Conservation (phyloP, 2,888 invertebrate genomes). For the Dicroscelio sp. region DNA sequence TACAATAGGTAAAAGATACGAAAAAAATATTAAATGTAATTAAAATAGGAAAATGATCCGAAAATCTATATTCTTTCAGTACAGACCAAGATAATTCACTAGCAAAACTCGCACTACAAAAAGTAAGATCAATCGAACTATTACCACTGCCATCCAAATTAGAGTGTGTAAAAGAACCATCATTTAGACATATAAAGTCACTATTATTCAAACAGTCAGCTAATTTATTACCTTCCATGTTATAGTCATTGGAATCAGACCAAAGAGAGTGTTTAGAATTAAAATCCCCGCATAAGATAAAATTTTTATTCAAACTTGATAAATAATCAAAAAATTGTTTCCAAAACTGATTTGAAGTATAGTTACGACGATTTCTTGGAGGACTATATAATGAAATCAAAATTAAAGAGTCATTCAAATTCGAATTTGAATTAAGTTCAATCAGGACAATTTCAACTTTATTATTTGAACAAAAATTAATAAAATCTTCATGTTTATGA, state of each 20-base stretch:
- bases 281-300: constrained; percentile 9
- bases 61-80: too few relatives aligned
- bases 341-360: not conserved
- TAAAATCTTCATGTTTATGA: not conserved
- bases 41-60: not conserved
- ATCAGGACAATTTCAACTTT: constrained; percentile 22
- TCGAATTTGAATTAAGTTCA: not conserved
- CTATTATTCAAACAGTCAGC: not conserved
- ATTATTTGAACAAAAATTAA: not conserved
- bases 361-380: not conserved
- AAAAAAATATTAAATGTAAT: too few relatives aligned
- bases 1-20: too few relatives aligned
- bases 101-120: not conserved
- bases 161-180: not conserved
- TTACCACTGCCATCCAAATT: constrained; percentile 15
- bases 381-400: constrained; percentile 20
- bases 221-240: constrained; percentile 6
- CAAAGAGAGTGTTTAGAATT: not conserved
- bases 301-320: not conserved
- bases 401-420: not conserved
- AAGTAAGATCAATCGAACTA: not conserved
- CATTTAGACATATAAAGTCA: not conserved
- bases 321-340: not conserved
- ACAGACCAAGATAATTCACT: not conserved
- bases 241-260: not conserved